Evolutionary conservation across 1,140 invertebrate species (phyloP).

Genomic region (Drosophila elegans): DNA sequence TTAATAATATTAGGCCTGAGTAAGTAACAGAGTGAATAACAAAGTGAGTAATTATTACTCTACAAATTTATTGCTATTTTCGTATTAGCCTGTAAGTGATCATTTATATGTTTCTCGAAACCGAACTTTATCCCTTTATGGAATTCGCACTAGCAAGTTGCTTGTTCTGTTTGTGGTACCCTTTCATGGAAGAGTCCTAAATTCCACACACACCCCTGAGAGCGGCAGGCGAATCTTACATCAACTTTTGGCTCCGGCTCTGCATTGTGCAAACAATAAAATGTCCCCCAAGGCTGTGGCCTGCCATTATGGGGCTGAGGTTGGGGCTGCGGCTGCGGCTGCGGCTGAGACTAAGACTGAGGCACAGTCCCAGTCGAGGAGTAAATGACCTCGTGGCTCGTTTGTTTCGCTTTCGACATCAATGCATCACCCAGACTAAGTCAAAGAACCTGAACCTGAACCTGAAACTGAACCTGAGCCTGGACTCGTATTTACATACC

Average conservation of each 20-base stretch:
- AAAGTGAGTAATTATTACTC: no score
- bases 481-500: slow-evolving; percentile 76
- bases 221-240: slow-evolving; percentile 77
- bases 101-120: background rate
- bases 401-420: slow-evolving; percentile 83
- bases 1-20: no score
- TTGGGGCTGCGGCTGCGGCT: background rate
- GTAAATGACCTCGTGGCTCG: slow-evolving; percentile 81
- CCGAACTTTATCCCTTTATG: slow-evolving; percentile 5
- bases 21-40: no score
- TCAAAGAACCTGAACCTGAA: slow-evolving; percentile 14
- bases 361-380: slow-evolving; percentile 45
- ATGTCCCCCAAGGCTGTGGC: slow-evolving; percentile 81
- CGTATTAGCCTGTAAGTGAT: no score
- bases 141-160: slow-evolving; percentile 1
- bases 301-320: slow-evolving; percentile 47
- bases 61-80: no score
- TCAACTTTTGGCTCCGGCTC: slow-evolving; percentile 66
- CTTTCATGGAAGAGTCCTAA: slow-evolving; percentile 41
- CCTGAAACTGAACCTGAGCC: slow-evolving; percentile 15
- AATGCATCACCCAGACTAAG: slow-evolving; percentile 70
- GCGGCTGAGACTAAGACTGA: background rate
- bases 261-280: slow-evolving; percentile 84
- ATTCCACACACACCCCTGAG: slow-evolving; percentile 65
- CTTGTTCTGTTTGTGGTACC: slow-evolving; percentile 4